Percentiles rank a stretch among this genome's conserved stretches.
Conservation (phyloP, 2,113 vertebrate species). For the Melanostigma gelatinosum region DNA sequence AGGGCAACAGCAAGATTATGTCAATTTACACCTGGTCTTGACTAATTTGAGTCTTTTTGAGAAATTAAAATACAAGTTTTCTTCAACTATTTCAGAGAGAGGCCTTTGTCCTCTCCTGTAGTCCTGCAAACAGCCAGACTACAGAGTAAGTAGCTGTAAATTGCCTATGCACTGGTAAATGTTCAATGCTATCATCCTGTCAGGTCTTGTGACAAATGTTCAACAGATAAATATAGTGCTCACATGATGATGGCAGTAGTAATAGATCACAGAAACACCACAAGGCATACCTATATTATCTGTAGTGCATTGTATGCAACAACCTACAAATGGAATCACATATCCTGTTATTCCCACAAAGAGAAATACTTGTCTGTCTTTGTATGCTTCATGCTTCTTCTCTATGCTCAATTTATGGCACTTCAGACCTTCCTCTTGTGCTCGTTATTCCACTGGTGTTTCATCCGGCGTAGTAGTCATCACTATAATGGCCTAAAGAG, state of each 20-base stretch:
- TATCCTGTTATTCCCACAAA: background rate
- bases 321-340: background rate
- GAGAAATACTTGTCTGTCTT: background rate
- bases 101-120: background rate
- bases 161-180: background rate
- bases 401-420: background rate
- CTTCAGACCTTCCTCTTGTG: conserved; percentile 13
- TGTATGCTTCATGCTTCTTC: background rate
- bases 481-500: conserved; percentile 55
- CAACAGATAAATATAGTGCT: background rate
- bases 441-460: conserved; percentile 37
- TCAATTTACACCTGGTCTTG: background rate
- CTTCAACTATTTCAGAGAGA: background rate
- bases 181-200: background rate
- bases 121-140: conserved; percentile 4
- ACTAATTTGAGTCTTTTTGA: background rate
- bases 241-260: background rate
- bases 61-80: background rate
- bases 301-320: background rate
- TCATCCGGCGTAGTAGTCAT: conserved; percentile 17
- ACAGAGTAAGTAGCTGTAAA: background rate
- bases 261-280: background rate
- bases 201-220: background rate
- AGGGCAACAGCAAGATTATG: background rate
- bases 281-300: background rate